These are phyloP conservation scores for Drosophila virilis DNA, from an alignment of 1,140 invertebrate species.

Conservation along the genomic window DNA sequence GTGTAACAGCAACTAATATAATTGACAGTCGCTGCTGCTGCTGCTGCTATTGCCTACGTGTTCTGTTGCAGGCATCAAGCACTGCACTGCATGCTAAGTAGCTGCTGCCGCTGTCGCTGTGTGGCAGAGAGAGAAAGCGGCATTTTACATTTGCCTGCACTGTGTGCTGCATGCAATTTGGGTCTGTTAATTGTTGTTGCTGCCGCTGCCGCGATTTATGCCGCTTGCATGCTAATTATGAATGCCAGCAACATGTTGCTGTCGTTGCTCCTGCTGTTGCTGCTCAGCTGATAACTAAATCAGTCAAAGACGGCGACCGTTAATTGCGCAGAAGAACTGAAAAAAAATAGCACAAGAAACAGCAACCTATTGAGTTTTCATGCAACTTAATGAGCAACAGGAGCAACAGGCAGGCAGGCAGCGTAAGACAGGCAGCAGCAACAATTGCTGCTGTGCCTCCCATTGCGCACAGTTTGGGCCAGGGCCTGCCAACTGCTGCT, in stretches of 20 bases:
- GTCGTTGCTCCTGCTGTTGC: slow-evolving; percentile 13
- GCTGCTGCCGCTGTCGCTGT: slow-evolving; percentile 13
- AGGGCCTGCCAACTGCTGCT: slow-evolving; percentile 28
- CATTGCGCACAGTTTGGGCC: slow-evolving; percentile 67
- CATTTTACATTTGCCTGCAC: not conserved
- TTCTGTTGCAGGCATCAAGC: slow-evolving; percentile 74
- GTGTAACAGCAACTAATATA: slow-evolving; percentile 80
- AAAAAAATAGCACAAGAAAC: slow-evolving; percentile 3
- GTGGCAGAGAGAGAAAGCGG: slow-evolving; percentile 47
- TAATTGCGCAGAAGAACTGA: slow-evolving; percentile 37
- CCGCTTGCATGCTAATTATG: slow-evolving; percentile 82
- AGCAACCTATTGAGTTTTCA: slow-evolving; percentile 70
- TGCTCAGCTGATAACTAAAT: slow-evolving; percentile 73
- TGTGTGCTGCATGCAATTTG: slow-evolving; percentile 77
- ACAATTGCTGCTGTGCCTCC: slow-evolving; percentile 55
- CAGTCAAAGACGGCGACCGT: slow-evolving; percentile 63
- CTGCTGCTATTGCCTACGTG: slow-evolving; percentile 68
- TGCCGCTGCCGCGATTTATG: slow-evolving; percentile 71
- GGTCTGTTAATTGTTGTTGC: slow-evolving; percentile 80
- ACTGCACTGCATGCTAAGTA: slow-evolving; percentile 76
- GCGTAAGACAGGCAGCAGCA: slow-evolving; percentile 68
- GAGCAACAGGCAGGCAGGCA: slow-evolving; percentile 29
- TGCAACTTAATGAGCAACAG: slow-evolving; percentile 75
- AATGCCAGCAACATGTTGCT: slow-evolving; percentile 61
- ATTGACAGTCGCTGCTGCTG: slow-evolving; percentile 65